Evolutionary conservation across 2,113 vertebrate genomes (phyloP).

Genomic region (Chionis minor): DNA sequence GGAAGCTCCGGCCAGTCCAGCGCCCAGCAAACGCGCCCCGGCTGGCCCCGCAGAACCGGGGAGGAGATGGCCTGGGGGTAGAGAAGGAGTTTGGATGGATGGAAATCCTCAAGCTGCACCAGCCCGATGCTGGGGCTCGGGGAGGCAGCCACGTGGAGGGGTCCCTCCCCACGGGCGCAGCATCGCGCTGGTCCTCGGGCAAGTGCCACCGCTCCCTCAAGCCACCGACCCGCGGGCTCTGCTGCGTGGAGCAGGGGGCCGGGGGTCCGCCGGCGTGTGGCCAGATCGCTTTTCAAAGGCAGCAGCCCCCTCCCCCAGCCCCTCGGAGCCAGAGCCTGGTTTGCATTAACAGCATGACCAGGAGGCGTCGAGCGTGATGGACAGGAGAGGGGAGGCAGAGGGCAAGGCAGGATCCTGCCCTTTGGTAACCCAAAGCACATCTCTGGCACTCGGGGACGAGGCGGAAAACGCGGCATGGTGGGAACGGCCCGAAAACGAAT

Average conservation of each 20-base stretch:
- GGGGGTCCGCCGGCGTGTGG: background rate
- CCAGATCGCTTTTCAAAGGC: background rate
- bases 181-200: accelerated
- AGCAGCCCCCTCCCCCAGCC: background rate
- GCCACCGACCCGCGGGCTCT: background rate
- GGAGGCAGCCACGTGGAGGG: background rate
- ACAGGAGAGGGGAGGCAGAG: background rate
- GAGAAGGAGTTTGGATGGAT: background rate
- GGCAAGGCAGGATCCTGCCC: background rate
- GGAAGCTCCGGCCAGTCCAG: background rate
- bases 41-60: background rate
- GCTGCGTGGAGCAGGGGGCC: background rate
- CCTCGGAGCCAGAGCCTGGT: background rate
- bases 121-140: accelerated
- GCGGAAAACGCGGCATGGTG: conserved; percentile 8
- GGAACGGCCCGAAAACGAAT: background rate
- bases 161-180: background rate
- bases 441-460: background rate
- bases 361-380: background rate
- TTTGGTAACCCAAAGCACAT: background rate
- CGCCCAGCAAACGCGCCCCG: background rate
- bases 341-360: background rate
- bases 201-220: background rate
- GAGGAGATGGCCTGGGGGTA: too few relatives aligned
- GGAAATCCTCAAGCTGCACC: accelerated